Percentiles rank a stretch among this genome's conserved stretches.
These are phyloP conservation scores for Sipha maydis DNA, from an alignment of 2,888 invertebrate species.

Conservation along the genomic window DNA sequence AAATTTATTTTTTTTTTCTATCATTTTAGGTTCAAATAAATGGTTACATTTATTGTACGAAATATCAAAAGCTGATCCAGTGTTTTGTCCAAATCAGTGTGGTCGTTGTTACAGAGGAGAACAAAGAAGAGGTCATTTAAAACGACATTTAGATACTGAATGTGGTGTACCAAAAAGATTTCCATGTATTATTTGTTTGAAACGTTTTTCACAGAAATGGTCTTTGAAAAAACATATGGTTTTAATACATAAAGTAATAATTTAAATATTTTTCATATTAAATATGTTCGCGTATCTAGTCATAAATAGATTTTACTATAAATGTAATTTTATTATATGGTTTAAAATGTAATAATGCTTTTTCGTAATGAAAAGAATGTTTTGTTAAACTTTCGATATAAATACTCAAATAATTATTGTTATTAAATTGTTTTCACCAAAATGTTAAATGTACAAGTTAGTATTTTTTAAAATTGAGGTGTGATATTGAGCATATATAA, in stretches of 20 bases:
- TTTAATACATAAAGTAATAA: constrained; percentile 66
- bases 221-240: constrained; percentile 69
- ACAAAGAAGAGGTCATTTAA: constrained; percentile 67
- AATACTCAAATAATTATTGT: too few species aligned
- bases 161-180: constrained; percentile 66
- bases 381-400: too few species aligned
- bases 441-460: too few species aligned
- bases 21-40: constrained; percentile 50
- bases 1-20: neutral
- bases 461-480: too few species aligned
- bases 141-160: constrained; percentile 68
- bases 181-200: constrained; percentile 62
- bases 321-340: too few species aligned
- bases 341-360: too few species aligned
- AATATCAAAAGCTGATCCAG: constrained; percentile 53
- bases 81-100: constrained; percentile 68
- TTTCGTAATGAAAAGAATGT: too few species aligned
- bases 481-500: too few species aligned
- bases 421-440: too few species aligned
- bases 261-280: neutral
- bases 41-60: constrained; percentile 49
- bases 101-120: constrained; percentile 75
- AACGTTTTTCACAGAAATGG: constrained; percentile 69
- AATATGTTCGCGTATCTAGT: too few species aligned
- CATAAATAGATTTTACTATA: too few species aligned